Percentiles rank a stretch among this genome's conserved stretches.
phyloP scores from a whole-genome alignment of 2,113 vertebrate species.

The Cephalopterus ornatus region DNA sequence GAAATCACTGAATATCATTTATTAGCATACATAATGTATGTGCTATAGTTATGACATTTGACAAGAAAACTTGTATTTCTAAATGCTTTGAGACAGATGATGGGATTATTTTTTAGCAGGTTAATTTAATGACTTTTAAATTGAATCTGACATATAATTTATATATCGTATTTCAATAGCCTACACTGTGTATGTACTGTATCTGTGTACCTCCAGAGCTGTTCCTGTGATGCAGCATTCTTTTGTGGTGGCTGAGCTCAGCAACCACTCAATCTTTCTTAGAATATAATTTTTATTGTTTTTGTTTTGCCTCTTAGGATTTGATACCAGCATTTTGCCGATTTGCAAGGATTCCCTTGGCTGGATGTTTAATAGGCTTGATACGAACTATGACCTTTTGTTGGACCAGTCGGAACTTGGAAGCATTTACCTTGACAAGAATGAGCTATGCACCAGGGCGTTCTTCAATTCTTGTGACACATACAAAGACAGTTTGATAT shows the following conservation, averaged over 20 bases:
- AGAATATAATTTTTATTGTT: background rate
- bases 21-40: background rate
- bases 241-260: background rate
- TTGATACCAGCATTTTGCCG: conserved; percentile 87
- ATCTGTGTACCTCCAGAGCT: background rate
- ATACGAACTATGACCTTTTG: conserved; percentile 91
- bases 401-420: conserved; percentile 91
- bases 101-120: background rate
- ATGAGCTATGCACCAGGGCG: conserved; percentile 85
- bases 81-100: background rate
- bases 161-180: background rate
- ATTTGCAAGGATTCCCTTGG: conserved; percentile 94
- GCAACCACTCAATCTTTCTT: background rate
- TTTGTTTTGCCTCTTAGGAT: conserved; percentile 72
- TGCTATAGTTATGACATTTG: background rate
- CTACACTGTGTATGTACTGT: background rate
- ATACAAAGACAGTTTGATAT: conserved; percentile 86
- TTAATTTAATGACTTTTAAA: background rate
- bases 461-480: conserved; percentile 95
- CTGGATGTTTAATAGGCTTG: conserved; percentile 97
- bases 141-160: background rate
- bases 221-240: background rate
- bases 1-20: background rate
- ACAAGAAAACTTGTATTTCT: background rate
- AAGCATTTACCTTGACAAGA: conserved; percentile 90